Evolutionary conservation across 53 echinoderm and acorn worm genomes (phyloP).

Genomic region (Antedon mediterranea): DNA sequence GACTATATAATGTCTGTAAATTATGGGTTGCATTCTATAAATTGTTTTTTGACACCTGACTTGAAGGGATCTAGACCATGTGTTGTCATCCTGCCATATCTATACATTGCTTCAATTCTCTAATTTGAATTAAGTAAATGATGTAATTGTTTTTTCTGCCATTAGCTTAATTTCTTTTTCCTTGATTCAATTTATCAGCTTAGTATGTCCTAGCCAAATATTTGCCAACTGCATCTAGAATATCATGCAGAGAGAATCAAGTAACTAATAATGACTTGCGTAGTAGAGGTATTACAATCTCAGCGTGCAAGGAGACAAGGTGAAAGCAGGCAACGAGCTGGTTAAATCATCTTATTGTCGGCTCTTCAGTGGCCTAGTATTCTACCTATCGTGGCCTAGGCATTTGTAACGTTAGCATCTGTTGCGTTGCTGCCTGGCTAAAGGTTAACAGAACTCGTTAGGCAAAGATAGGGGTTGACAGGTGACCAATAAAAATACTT

Average conservation of each 20-base stretch:
- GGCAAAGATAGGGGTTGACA: not conserved
- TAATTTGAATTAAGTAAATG: too few species aligned
- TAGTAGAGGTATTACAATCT: not conserved
- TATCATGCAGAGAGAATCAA: not conserved
- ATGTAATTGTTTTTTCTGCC: not conserved
- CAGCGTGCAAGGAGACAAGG: not conserved
- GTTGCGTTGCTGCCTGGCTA: not conserved
- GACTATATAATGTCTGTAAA: too few species aligned
- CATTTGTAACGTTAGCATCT: not conserved
- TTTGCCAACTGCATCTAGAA: not conserved
- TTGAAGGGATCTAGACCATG: too few species aligned
- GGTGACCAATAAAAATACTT: not conserved
- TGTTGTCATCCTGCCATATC: too few species aligned
- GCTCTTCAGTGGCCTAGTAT: not conserved
- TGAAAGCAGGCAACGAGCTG: not conserved
- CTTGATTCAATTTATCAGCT: not conserved
- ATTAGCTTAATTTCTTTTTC: not conserved
- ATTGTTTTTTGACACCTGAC: too few species aligned
- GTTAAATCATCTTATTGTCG: not conserved
- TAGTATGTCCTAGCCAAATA: not conserved
- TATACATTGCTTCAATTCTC: too few species aligned
- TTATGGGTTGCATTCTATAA: too few species aligned
- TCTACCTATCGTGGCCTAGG: too few species aligned
- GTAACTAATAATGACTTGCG: not conserved
- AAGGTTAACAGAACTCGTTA: not conserved